Conservation (phyloP, 1,140 invertebrate genomes). For the Tetramorium alpestre region DNA sequence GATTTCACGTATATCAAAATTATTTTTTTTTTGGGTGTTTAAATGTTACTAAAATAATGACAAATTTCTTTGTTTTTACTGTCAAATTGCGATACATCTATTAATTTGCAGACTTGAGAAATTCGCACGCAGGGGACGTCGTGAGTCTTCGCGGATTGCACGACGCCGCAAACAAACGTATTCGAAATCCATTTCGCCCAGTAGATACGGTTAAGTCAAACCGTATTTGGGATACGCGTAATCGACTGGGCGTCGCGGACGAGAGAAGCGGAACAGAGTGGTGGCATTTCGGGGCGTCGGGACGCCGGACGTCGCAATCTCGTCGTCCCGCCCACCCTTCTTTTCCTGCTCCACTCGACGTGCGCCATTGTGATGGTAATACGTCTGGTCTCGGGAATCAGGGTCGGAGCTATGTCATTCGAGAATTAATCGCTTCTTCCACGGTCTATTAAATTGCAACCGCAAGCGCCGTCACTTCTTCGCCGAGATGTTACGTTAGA, state of each 20-base stretch:
- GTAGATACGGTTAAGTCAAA: conserved; percentile 68
- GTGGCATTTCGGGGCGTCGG: conserved; percentile 76
- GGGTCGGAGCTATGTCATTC: conserved; percentile 66
- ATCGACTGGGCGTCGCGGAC: conserved; percentile 80
- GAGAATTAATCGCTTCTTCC: conserved; percentile 65
- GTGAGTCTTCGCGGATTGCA: not conserved
- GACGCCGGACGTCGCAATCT: conserved; percentile 83
- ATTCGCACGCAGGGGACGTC: not conserved
- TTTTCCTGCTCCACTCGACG: conserved; percentile 68
- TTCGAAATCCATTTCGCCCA: conserved; percentile 45
- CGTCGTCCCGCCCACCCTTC: conserved; percentile 79
- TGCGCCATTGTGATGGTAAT: conserved; percentile 81
- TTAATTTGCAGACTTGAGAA: not conserved
- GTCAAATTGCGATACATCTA: not conserved
- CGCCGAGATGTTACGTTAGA: not conserved
- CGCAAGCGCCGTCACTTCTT: conserved; percentile 28
- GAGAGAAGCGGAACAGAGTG: conserved; percentile 66
- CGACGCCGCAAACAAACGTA: conserved; percentile 13
- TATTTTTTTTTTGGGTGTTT: no score
- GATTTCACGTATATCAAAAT: no score
- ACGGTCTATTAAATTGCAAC: conserved; percentile 51
- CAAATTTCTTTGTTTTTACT: not conserved
- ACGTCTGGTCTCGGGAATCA: conserved; percentile 57
- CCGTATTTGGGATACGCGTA: conserved; percentile 74
- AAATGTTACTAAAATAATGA: not conserved